Evolutionary conservation across 2,113 vertebrate genomes (phyloP).

Genomic region (Toxostoma redivivum): DNA sequence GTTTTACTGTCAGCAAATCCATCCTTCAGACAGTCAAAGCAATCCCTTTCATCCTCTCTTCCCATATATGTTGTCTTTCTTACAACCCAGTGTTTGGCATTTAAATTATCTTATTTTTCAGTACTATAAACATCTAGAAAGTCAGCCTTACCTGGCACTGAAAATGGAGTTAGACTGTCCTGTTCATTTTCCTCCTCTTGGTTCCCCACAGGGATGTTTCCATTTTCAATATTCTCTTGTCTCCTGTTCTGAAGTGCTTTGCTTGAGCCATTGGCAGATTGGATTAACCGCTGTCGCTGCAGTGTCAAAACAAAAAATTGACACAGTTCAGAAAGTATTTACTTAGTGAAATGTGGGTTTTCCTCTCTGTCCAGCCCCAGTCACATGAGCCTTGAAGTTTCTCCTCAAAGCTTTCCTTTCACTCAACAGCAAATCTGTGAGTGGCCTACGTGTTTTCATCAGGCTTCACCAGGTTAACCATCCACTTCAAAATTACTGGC

Average conservation of each 20-base stretch:
- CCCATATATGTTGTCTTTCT: background rate
- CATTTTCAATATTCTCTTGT: conserved; percentile 89
- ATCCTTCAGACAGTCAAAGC: background rate
- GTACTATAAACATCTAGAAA: background rate
- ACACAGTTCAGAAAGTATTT: background rate
- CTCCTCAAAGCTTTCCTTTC: background rate
- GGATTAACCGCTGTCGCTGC: conserved; percentile 92
- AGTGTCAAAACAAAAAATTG: conserved; percentile 1
- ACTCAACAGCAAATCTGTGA: background rate
- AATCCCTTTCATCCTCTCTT: background rate
- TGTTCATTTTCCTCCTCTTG: conserved; percentile 75
- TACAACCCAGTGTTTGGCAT: background rate
- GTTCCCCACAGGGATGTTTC: conserved; percentile 87
- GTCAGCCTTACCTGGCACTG: conserved; percentile 75
- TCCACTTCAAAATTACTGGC: background rate
- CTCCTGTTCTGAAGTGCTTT: conserved; percentile 83
- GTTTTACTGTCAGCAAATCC: background rate
- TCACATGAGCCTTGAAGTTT: background rate
- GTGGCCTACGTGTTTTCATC: background rate
- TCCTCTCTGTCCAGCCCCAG: background rate
- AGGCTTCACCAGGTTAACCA: background rate
- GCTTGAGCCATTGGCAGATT: conserved; percentile 82
- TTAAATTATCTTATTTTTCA: background rate
- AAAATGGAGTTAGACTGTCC: conserved; percentile 85
- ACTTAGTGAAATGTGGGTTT: background rate